Evolutionary conservation across 2,113 vertebrate genomes (phyloP), one percentile per base, ranked within the genome.

Genomic region (Aphelocoma coerulescens): DNA sequence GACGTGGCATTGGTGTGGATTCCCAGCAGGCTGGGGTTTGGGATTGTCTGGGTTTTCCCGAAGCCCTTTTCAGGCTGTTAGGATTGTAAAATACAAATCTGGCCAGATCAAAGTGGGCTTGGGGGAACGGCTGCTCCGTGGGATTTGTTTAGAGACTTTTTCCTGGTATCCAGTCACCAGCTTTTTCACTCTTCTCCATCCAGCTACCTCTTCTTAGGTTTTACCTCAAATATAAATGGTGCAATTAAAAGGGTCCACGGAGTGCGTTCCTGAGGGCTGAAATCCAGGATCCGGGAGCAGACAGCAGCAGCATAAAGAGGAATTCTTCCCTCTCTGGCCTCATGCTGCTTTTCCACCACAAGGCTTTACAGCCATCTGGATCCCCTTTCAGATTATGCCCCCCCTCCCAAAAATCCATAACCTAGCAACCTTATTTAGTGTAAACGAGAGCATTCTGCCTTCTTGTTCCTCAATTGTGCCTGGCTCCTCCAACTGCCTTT

Each of bases 311-410:
- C 87, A 76, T 78, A 89, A 97, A 89, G 71, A 87, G 39, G 73
- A 96, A 93, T 96, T 94, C 92, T 97, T 94, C 83, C 80, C 86
- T 95, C 33, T 58, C 72, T 61, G 86, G 94, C 92, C 76, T 92
- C 94, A 80, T n/a, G 86, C 93, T 95, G 93, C 69, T 96, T 95
- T 95, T 93, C 76, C 61, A 88, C 92, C 26, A 4, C 27, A 6
- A 80, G 75, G 88, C 85, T 96, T 93, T 89, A 11, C 48, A 91
- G 91, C 94, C 95, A 96, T 95, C 96, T 95, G 95, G 93, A 95
- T 96, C 85, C 66, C 52, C 76, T 97, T 93, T 86, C 92, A 84
- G 65, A 74, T 86, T 84, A 59, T 74, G 10, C 11, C 16, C 46
- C 59, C 30, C 33, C 39, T 21, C 27, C 28, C 16, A 82, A 51